These are phyloP conservation scores for Acrobasis suavella DNA, from an alignment of 2,888 invertebrate genomes.

Conservation along the genomic window DNA sequence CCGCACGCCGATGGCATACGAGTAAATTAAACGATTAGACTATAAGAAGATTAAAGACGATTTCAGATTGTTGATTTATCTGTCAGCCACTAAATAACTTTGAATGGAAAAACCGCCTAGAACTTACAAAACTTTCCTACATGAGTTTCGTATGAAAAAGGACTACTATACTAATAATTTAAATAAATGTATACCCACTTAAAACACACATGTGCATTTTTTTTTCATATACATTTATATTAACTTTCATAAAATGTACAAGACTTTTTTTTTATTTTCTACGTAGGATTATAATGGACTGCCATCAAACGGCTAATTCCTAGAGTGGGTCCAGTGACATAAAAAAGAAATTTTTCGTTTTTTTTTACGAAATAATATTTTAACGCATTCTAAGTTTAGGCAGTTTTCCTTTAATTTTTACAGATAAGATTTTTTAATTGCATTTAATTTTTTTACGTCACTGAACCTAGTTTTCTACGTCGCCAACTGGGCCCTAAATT, in stretches of 20 bases:
- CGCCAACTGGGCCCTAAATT: conserved; percentile 16
- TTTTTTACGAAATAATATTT: conserved; percentile 8
- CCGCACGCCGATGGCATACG: too few relatives aligned
- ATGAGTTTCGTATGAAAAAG: conserved; percentile 15
- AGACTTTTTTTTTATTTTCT: conserved; percentile 31
- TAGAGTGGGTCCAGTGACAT: background rate
- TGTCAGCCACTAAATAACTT: too few relatives aligned
- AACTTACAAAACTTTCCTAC: conserved; percentile 4
- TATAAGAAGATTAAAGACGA: too few relatives aligned
- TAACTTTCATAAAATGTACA: conserved; percentile 32
- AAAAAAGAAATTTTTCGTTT: background rate
- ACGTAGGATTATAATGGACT: conserved; percentile 31
- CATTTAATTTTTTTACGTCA: conserved; percentile 4
- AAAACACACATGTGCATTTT: conserved; percentile 30
- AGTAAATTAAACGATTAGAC: too few relatives aligned
- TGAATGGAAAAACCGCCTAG: too few relatives aligned
- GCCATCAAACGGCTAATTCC: conserved; percentile 5
- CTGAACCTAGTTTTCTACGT: background rate
- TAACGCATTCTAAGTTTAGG: conserved; percentile 7
- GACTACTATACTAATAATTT: conserved; percentile 19
- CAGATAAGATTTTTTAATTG: background rate
- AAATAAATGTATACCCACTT: conserved; percentile 31
- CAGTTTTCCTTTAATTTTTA: background rate
- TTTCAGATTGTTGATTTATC: too few relatives aligned
- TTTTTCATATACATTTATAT: conserved; percentile 33